A percentile compares a stretch with the other conserved stretches of the same genome.
Evolutionary conservation across 1,140 invertebrate species (phyloP).

Genomic region (Drosophila guanche): DNA sequence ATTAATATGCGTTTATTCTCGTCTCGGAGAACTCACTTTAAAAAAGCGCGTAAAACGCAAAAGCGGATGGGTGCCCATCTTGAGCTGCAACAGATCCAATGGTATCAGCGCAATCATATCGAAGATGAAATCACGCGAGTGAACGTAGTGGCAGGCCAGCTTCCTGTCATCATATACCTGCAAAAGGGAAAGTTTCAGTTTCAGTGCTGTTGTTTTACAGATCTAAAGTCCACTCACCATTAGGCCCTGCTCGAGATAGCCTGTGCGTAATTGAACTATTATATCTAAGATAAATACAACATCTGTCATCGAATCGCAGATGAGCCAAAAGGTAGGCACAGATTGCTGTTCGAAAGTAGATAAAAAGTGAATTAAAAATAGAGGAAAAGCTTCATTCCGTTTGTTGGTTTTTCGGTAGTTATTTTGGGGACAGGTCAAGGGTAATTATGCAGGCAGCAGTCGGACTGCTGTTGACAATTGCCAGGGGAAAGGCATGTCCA

Average conservation of each 20-base stretch:
- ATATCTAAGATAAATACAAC: slow-evolving; percentile 94
- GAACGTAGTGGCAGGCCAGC: slow-evolving; percentile 93
- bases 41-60: slow-evolving; percentile 93
- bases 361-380: background rate
- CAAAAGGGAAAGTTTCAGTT: no score
- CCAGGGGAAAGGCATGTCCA: slow-evolving; percentile 22
- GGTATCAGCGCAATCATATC: slow-evolving; percentile 93
- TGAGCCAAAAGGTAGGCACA: slow-evolving; percentile 89
- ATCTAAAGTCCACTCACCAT: slow-evolving; percentile 86
- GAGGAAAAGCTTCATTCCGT: background rate
- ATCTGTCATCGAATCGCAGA: slow-evolving; percentile 93
- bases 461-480: slow-evolving; percentile 59
- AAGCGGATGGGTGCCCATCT: slow-evolving; percentile 91
- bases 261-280: slow-evolving; percentile 95
- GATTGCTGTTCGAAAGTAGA: slow-evolving; percentile 84
- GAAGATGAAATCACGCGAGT: slow-evolving; percentile 93
- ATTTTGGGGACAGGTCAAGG: slow-evolving; percentile 61
- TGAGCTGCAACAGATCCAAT: slow-evolving; percentile 93
- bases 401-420: slow-evolving; percentile 23
- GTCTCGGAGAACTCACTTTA: slow-evolving; percentile 85
- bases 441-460: slow-evolving; percentile 42
- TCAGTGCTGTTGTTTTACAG: no score
- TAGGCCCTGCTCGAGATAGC: slow-evolving; percentile 97
- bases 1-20: background rate
- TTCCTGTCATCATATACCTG: slow-evolving; percentile 94